These are phyloP conservation scores for Choristoneura rosaceana DNA, from an alignment of 2,888 invertebrate species.

Conservation along the genomic window DNA sequence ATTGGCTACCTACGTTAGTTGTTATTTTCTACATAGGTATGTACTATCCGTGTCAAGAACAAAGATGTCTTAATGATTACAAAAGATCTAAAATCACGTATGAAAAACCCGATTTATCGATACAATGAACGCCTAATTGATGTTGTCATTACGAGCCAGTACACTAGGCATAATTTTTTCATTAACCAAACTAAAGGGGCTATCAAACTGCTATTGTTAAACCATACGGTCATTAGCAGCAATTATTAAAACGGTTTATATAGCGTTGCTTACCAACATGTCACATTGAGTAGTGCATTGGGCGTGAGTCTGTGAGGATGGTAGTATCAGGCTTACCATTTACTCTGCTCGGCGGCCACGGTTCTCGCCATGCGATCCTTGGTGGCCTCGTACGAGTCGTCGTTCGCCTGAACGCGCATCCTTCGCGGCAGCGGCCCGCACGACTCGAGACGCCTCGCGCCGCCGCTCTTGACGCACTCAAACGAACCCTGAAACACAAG, in stretches of 20 bases:
- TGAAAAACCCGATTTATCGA: neutral
- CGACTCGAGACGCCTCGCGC: conserved; percentile 88
- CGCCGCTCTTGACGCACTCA: conserved; percentile 91
- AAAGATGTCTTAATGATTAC: neutral
- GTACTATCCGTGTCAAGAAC: neutral
- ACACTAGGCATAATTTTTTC: conserved; percentile 25
- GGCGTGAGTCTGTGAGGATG: neutral
- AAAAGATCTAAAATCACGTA: neutral
- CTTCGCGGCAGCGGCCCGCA: conserved; percentile 94
- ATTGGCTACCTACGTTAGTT: neutral
- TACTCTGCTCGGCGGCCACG: conserved; percentile 96
- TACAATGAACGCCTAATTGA: neutral
- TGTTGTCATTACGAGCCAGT: conserved; percentile 17
- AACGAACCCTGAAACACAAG: conserved; percentile 91
- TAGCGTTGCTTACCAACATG: conserved; percentile 11
- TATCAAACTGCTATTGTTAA: conserved; percentile 17
- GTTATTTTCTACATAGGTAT: neutral
- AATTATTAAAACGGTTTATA: conserved; percentile 10
- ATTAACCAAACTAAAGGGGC: conserved; percentile 22
- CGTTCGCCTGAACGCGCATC: conserved; percentile 97
- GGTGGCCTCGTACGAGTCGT: conserved; percentile 97
- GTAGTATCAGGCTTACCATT: conserved; percentile 87
- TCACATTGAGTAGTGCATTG: neutral
- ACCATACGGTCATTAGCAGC: conserved; percentile 6
- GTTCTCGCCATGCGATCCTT: conserved; percentile 96